Evolutionary conservation across 2,113 vertebrate genomes (phyloP).

Genomic region (Elaphurus davidianus): DNA sequence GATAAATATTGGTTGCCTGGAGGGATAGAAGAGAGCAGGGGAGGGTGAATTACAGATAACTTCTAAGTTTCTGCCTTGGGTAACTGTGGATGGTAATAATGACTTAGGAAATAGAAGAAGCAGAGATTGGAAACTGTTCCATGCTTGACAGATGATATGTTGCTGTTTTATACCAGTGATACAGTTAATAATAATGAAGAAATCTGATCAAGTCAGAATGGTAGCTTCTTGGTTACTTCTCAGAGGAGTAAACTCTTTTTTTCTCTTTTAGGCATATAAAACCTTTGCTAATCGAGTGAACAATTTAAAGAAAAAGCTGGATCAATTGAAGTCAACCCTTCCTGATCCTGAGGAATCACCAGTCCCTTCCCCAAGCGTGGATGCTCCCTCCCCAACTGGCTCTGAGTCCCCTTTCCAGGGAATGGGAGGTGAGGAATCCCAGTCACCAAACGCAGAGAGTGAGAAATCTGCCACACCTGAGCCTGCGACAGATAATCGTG

Average conservation of each 20-base stretch:
- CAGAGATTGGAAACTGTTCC: neutral
- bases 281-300: slow-evolving; percentile 95
- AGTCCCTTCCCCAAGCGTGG: slow-evolving; percentile 93
- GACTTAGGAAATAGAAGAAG: neutral
- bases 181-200: neutral
- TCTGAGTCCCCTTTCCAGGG: slow-evolving; percentile 94
- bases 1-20: neutral
- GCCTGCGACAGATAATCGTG: slow-evolving; percentile 86
- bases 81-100: neutral
- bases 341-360: slow-evolving; percentile 95
- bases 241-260: neutral
- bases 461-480: slow-evolving; percentile 82
- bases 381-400: slow-evolving; percentile 94
- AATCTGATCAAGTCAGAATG: neutral
- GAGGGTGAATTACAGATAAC: neutral
- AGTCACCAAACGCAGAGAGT: slow-evolving; percentile 72
- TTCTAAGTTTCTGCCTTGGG: neutral
- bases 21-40: neutral
- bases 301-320: slow-evolving; percentile 95
- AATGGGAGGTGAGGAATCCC: slow-evolving; percentile 80
- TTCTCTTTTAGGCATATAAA: slow-evolving; percentile 90
- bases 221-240: neutral
- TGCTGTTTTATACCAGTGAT: neutral
- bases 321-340: slow-evolving; percentile 93
- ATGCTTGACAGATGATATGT: neutral